Conservation (phyloP, 2,113 vertebrate species). For the Malaclemys terrapin region DNA sequence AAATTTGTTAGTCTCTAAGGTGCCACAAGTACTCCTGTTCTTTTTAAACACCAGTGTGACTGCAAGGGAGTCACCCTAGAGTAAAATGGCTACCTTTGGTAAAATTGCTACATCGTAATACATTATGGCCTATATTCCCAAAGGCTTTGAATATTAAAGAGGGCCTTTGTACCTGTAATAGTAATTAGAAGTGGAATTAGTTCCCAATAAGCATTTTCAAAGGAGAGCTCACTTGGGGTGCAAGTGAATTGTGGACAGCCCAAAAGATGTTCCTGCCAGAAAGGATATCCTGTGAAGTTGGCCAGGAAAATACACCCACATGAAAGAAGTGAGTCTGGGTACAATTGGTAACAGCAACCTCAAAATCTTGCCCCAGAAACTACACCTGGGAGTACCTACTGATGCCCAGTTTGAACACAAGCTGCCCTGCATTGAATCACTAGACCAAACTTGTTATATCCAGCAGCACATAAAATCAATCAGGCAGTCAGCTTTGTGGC, state of each 20-base stretch:
- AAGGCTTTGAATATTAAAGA: neutral
- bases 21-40: no score
- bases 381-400: neutral
- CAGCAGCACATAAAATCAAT: neutral
- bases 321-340: neutral
- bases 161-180: neutral
- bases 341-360: neutral
- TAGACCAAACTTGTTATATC: neutral
- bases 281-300: neutral
- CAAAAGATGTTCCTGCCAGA: neutral
- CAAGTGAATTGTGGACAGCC: neutral
- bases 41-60: no score
- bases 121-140: neutral
- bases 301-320: neutral
- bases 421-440: neutral
- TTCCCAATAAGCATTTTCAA: neutral
- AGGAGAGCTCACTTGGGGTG: neutral
- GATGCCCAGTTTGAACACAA: neutral
- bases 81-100: no score
- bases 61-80: no score
- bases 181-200: neutral
- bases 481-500: neutral
- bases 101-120: no score
- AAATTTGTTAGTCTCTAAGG: no score
- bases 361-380: neutral